phyloP scores from a whole-genome alignment of 2,113 vertebrate species.

The Charadrius vociferus region DNA sequence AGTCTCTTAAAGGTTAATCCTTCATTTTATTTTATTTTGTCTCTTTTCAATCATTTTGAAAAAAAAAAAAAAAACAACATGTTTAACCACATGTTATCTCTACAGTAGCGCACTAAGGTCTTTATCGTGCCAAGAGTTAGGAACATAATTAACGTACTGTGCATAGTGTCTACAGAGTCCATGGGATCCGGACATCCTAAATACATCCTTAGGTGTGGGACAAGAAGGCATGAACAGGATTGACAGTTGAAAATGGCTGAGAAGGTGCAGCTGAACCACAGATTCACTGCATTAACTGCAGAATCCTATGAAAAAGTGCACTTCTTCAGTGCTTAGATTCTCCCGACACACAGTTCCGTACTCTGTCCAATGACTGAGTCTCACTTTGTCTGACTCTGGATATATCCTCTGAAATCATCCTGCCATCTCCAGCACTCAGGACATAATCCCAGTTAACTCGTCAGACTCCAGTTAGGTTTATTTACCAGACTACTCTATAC shows the following conservation, averaged over 20 bases:
- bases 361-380: neutral
- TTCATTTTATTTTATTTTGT: neutral
- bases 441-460: neutral
- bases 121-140: neutral
- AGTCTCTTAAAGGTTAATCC: neutral
- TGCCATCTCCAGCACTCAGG: neutral
- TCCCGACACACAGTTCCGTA: accelerated
- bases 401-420: neutral
- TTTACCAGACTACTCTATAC: neutral
- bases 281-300: neutral
- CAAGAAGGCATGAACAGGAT: neutral
- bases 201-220: neutral
- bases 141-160: neutral
- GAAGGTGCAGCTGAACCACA: neutral
- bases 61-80: neutral
- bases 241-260: neutral
- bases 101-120: neutral
- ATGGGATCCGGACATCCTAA: neutral
- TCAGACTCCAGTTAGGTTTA: neutral
- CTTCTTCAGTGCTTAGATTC: neutral
- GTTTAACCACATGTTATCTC: neutral
- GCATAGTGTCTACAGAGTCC: neutral
- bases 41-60: neutral
- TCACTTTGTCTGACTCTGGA: neutral
- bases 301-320: neutral